Base-by-base conservation (phyloP, 2,888 invertebrate species). In the Drosophila stalkeri region DNA sequence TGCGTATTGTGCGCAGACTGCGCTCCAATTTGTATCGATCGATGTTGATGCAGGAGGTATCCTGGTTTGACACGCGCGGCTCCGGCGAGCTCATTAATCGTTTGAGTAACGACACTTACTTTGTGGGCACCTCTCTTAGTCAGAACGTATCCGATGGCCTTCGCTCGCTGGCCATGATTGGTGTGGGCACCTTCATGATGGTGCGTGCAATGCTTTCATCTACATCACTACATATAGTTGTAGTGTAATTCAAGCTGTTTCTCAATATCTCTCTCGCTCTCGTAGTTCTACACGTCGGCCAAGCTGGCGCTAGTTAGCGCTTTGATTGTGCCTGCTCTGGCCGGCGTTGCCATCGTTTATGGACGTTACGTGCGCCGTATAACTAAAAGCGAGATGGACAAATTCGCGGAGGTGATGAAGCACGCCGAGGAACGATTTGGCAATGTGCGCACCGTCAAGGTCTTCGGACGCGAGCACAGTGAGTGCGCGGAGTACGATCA, bases 61-160 rank as follows among this genome's bases (percentile, higher is more conserved):
- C 96, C 2, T 99, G 98, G 96, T 99, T 98, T 92, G 98, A 98
- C 90, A 96, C 94, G 82, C 96, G 96, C 44, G 97, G 97, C 68
- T 98, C 98, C 0, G 99, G 99, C 2, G 98, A 98, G 93, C 94
- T 99, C 54, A 96, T 99, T 1, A 99, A 98, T 92, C 95, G 99
- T 72, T 93, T 98, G 35, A 97, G 97, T 51, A 96, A 98, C 11
- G 99, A 99, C 91, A 97, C 99, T 0, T 96, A 97, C 78, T 94
- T 99, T 18, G 98, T 99, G 8, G 98, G 99, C 8, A 96, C 97
- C 71, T 97, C 98, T 43, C 94, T 99, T 1, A 99, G 98, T 62
- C 96, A 96, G 91, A 99, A 99, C 93, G 95, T 99, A 67, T 98
- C 98, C 3, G 99, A 99, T 94, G 99, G 99, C 0, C 93, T 99